Percentiles rank a stretch among this genome's conserved stretches.
phyloP scores from a whole-genome alignment of 2,113 vertebrate species.

The Podilymbus podiceps region DNA sequence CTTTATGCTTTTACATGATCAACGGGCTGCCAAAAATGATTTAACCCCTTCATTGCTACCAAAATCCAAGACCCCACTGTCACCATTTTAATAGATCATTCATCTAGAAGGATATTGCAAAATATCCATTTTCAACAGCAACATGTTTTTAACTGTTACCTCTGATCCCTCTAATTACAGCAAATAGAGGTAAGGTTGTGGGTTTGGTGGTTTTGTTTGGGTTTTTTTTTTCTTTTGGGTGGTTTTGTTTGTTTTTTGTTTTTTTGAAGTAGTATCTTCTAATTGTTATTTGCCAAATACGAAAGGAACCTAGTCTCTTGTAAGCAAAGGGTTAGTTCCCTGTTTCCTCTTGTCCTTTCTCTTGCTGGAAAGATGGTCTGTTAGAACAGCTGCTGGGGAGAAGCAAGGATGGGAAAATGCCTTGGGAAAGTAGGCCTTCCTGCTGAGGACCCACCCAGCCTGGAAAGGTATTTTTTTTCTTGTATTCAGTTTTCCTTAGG shows the following conservation, averaged over 20 bases:
- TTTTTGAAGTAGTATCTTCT: background rate
- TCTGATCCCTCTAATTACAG: background rate
- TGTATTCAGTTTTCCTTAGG: background rate
- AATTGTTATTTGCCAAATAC: background rate
- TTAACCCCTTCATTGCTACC: conserved; percentile 64
- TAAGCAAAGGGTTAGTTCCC: background rate
- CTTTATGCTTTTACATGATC: conserved; percentile 46
- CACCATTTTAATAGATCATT: background rate
- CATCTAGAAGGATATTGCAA: background rate
- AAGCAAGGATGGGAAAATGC: background rate
- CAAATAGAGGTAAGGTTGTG: background rate
- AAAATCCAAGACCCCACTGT: background rate
- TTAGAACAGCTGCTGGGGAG: background rate
- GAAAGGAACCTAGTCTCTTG: background rate
- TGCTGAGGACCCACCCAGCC: background rate
- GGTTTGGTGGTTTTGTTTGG: too few species aligned
- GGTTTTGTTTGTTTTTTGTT: too few species aligned
- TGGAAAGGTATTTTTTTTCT: background rate
- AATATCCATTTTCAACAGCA: background rate
- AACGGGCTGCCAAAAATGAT: conserved; percentile 46
- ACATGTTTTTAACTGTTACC: background rate
- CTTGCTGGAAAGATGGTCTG: background rate
- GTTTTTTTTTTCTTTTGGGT: too few species aligned
- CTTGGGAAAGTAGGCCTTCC: background rate
- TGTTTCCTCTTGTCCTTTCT: background rate